Percentiles rank a stretch among this genome's conserved stretches.
Evolutionary conservation across 2,888 invertebrate species (phyloP).

Genomic region (Ectemnius continuus): DNA sequence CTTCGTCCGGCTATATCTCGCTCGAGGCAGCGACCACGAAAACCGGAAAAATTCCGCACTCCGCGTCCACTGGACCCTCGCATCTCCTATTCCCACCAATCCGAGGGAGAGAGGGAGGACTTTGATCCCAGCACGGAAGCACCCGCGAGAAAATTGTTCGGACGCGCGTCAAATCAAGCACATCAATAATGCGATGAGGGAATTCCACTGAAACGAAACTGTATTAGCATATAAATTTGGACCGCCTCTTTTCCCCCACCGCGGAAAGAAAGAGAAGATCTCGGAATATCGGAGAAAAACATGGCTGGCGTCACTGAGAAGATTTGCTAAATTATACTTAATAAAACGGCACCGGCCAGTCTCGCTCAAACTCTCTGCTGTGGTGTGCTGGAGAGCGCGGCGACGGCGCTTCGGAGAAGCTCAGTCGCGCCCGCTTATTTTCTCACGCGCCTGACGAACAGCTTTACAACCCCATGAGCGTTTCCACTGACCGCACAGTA

Average conservation of each 20-base stretch:
- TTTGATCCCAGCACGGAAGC: conserved; percentile 12
- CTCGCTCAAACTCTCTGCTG: conserved; percentile 2
- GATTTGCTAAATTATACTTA: conserved; percentile 9
- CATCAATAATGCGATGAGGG: conserved; percentile 20
- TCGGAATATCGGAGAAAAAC: too few relatives aligned
- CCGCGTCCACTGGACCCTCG: conserved; percentile 24
- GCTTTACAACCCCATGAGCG: conserved; percentile 9
- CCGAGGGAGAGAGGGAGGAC: conserved; percentile 3
- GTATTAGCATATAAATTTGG: too few relatives aligned
- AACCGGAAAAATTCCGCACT: conserved; percentile 33
- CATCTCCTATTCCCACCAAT: background rate
- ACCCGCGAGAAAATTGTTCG: conserved; percentile 23
- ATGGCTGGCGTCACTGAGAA: background rate
- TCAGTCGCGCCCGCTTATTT: conserved; percentile 11
- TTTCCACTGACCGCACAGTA: conserved; percentile 16
- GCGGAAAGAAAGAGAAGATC: too few relatives aligned
- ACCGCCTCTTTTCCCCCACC: too few relatives aligned
- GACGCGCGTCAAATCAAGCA: conserved; percentile 29
- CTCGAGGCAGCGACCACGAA: conserved; percentile 22
- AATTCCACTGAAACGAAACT: too few relatives aligned
- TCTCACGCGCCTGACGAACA: conserved; percentile 30
- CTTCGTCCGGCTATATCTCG: conserved; percentile 32
- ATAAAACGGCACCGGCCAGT: too few relatives aligned
- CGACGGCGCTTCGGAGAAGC: background rate
- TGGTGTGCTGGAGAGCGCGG: too few relatives aligned